phyloP scores from a whole-genome alignment of 2,797 vertebrate species.

The Macroramphosus scolopax region DNA sequence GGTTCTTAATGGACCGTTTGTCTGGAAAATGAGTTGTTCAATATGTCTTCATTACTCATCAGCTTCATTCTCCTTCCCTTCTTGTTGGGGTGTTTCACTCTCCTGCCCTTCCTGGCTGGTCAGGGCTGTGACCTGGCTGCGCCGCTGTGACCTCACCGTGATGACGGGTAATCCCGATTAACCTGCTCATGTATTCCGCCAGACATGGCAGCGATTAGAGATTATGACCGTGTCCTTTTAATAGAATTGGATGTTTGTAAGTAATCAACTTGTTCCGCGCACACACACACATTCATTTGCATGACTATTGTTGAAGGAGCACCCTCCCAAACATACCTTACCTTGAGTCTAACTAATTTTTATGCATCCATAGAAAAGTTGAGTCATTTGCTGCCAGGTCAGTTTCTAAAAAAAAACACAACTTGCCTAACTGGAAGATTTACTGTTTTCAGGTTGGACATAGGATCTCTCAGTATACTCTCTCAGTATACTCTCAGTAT shows the following conservation, averaged over 20 bases:
- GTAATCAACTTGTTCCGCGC: constrained; percentile 54
- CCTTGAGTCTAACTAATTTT: too few relatives aligned
- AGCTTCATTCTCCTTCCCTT: too few relatives aligned
- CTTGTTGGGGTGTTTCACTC: constrained; percentile 23
- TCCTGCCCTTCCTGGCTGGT: constrained; percentile 20
- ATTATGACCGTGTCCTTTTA: constrained; percentile 70
- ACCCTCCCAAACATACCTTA: too few relatives aligned
- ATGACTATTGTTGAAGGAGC: too few relatives aligned
- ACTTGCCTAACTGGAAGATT: too few relatives aligned
- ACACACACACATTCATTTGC: constrained; percentile 20
- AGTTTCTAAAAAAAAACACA: too few relatives aligned
- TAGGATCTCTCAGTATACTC: too few relatives aligned
- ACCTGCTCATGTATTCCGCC: constrained; percentile 66
- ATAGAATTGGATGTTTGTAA: constrained; percentile 64
- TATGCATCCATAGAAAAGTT: too few relatives aligned
- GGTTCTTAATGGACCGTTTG: too few relatives aligned
- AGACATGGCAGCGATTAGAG: constrained; percentile 73
- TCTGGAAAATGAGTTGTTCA: neutral
- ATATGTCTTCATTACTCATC: constrained; percentile 3
- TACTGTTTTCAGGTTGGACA: too few relatives aligned
- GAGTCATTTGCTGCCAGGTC: too few relatives aligned
- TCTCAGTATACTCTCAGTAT: too few relatives aligned
- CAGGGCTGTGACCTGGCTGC: constrained; percentile 47
- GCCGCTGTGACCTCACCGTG: constrained; percentile 56
- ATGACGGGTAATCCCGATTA: constrained; percentile 77